Percentiles rank a stretch among this genome's conserved stretches.
Evolutionary conservation across 2,113 vertebrate species (phyloP).

Genomic region (Anoplopoma fimbria): DNA sequence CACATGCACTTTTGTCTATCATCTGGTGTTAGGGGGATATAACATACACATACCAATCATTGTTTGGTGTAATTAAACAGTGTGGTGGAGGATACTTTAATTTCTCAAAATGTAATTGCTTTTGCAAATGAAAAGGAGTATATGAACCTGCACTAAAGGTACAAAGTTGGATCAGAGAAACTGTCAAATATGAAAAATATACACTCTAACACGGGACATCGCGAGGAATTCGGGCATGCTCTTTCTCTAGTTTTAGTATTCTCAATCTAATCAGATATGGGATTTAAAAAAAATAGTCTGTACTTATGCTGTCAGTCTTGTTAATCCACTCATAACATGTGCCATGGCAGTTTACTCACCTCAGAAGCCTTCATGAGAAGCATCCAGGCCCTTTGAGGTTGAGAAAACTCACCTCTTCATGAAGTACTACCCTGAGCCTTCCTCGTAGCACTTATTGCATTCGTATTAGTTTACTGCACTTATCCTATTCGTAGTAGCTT

Average conservation of each 20-base stretch:
- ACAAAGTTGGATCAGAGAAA: not conserved
- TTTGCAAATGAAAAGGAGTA: not conserved
- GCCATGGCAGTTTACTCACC: slow-evolving; percentile 2
- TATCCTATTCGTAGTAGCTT: too few relatives aligned
- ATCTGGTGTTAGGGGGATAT: too few relatives aligned
- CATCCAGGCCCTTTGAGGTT: not conserved
- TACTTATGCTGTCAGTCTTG: not conserved
- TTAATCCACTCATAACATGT: slow-evolving; percentile 8
- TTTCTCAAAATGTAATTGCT: not conserved
- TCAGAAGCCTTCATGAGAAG: slow-evolving; percentile 7
- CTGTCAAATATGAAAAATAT: not conserved
- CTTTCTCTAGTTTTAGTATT: not conserved
- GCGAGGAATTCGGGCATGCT: not conserved
- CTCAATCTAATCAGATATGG: not conserved
- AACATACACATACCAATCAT: not conserved
- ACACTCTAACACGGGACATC: not conserved
- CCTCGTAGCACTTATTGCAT: too few relatives aligned
- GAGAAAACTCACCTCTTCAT: too few relatives aligned
- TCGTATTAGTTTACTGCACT: too few relatives aligned
- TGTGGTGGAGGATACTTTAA: not conserved
- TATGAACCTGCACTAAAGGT: not conserved
- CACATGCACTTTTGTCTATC: not conserved
- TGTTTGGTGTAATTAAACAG: not conserved
- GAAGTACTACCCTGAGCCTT: too few relatives aligned
- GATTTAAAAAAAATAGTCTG: not conserved